Conservation (phyloP, 2,888 invertebrate species). For the Lycophotia porphyrea region DNA sequence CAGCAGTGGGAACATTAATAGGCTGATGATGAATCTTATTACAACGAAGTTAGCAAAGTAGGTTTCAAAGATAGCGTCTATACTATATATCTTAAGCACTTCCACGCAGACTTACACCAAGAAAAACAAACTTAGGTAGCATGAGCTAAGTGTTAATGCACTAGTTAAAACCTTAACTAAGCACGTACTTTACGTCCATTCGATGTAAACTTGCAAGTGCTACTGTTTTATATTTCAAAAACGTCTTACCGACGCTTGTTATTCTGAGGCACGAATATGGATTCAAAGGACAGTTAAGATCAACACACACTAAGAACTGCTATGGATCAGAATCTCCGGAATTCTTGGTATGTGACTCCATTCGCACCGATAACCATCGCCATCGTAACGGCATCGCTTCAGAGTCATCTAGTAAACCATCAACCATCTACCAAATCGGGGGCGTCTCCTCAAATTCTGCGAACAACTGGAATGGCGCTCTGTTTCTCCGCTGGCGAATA, state of each 20-base stretch:
- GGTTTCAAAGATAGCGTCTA: constrained; percentile 25
- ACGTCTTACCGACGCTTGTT: constrained; percentile 44
- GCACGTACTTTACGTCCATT: constrained; percentile 21
- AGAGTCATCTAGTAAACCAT: no score
- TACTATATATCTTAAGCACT: constrained; percentile 28
- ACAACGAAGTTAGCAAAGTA: constrained; percentile 37
- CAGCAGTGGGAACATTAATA: no score
- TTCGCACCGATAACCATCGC: no score
- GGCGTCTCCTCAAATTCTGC: no score
- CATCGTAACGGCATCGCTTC: background rate
- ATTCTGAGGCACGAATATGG: constrained; percentile 65
- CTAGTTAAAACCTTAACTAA: constrained; percentile 49
- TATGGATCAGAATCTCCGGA: no score
- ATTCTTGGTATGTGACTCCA: no score
- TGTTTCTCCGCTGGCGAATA: no score
- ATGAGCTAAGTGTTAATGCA: constrained; percentile 48
- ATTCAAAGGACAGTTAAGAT: constrained; percentile 64
- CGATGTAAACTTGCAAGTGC: constrained; percentile 41
- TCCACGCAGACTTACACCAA: constrained; percentile 7
- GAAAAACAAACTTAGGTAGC: constrained; percentile 52
- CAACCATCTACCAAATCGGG: no score
- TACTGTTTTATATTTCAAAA: constrained; percentile 33
- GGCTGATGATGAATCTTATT: no score
- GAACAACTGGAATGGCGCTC: no score
- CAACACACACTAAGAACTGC: background rate